Evolutionary conservation across 2,888 invertebrate genomes (phyloP).

Genomic region (Oligia fasciuncula): DNA sequence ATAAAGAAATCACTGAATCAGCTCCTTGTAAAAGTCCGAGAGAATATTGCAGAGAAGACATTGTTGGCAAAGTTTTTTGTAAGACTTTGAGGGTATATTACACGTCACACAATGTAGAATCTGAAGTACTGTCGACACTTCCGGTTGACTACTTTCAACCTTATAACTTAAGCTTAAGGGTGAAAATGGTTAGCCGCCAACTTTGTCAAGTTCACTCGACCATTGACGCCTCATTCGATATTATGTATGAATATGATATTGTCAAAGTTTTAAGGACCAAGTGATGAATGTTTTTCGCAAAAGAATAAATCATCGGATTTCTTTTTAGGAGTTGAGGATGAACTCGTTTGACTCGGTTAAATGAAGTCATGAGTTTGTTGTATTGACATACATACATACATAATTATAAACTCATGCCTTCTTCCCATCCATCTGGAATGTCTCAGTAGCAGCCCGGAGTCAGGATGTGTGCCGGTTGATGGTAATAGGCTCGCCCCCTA

Average conservation of each 20-base stretch:
- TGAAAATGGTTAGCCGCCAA: not conserved
- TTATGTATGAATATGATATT: conserved; percentile 52
- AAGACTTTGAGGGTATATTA: conserved; percentile 43
- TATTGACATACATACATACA: not conserved
- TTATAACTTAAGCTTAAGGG: not conserved
- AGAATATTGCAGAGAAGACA: conserved; percentile 44
- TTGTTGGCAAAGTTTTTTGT: conserved; percentile 53
- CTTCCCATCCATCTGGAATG: not conserved
- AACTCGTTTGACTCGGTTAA: not conserved
- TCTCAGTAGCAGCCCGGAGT: not conserved
- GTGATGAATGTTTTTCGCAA: conserved; percentile 36
- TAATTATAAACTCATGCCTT: not conserved
- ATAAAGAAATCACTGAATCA: conserved; percentile 60
- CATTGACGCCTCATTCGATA: conserved; percentile 24
- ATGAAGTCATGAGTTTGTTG: conserved; percentile 5
- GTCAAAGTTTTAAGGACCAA: conserved; percentile 52
- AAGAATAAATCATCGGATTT: conserved; percentile 21
- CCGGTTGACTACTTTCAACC: conserved; percentile 11
- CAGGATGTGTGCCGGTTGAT: not conserved
- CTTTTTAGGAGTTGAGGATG: conserved; percentile 11
- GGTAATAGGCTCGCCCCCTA: not conserved
- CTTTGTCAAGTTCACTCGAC: conserved; percentile 9
- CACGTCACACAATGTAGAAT: conserved; percentile 34
- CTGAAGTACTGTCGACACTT: conserved; percentile 21
- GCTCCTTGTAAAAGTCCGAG: conserved; percentile 42